phyloP scores from a whole-genome alignment of 2,113 vertebrate species.

The Anoura caudifer region DNA sequence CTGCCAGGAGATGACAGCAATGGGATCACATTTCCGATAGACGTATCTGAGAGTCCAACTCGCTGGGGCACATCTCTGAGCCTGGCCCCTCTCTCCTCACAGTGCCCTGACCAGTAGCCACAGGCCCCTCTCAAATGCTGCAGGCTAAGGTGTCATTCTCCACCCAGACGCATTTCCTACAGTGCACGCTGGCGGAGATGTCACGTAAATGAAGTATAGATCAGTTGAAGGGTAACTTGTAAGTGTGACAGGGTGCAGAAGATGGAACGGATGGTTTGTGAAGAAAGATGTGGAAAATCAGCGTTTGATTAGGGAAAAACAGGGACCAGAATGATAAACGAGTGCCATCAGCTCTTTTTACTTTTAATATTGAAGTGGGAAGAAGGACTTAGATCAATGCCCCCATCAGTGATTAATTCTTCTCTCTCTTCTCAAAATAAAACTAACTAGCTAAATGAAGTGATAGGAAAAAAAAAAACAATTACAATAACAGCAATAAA shows the following conservation, averaged over 20 bases:
- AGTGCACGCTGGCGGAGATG: background rate
- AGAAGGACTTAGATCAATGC: background rate
- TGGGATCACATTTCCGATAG: background rate
- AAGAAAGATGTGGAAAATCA: background rate
- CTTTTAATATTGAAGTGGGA: background rate
- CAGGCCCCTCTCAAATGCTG: background rate
- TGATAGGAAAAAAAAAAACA: background rate
- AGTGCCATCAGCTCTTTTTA: background rate
- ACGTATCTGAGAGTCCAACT: background rate
- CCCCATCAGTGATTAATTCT: background rate
- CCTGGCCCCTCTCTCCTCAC: background rate
- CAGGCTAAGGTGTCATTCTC: background rate
- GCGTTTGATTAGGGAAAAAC: background rate
- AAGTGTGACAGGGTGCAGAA: background rate
- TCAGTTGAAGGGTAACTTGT: background rate
- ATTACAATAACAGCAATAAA: background rate
- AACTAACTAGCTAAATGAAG: background rate
- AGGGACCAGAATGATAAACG: background rate
- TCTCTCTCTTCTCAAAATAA: background rate
- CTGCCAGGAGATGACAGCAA: background rate
- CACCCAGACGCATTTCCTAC: background rate
- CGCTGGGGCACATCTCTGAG: too few relatives aligned
- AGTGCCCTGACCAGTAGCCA: rapidly evolving
- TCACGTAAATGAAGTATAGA: background rate
- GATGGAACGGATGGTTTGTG: background rate